Evolutionary conservation across 2,113 vertebrate genomes (phyloP), one percentile per base, ranked within the genome.

Genomic region (Cynocephalus volans): DNA sequence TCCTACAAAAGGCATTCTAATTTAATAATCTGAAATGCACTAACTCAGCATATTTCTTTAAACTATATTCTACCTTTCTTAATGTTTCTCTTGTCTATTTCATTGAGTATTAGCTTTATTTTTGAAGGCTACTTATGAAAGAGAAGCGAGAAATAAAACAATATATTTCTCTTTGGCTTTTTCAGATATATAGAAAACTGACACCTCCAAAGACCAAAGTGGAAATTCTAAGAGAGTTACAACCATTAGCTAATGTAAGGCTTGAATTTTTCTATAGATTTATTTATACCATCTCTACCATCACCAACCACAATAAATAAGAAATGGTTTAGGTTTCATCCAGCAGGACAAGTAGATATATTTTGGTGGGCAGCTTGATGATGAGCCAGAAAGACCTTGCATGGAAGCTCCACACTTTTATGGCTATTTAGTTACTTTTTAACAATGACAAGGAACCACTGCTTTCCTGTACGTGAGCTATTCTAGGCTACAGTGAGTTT

Each of bases 201-300:
- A 70, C 36, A 83, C 75, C 13, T 81, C 52, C 64, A 86, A 95
- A 97, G 50, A 83, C 13, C 15, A 45, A 93, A 93, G 70, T 70
- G 23, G 33, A 97, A 97, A 87, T 79, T 84, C 58, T 87, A 76
- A 83, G 81, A 93, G 36, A 77, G 10, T 96, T 93, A 36, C 36
- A 93, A 75, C 48, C 86, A 84, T 97, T 95, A 97, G 91, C 95
- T 97, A 92, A 97, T 89, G 75, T 64, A 88, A 95, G 14, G 1
- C n/a, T 91, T 67, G 17, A 14, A 15, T n/a, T 60, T 88, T 79
- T 64, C 84, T 83, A 14, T 86, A 76, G 72, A 95, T 97, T 93
- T 94, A 96, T 96, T 96, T 97, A 80, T 60, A 26, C 14, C 31
- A 77, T 50, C 54, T 82, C 36, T 87, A 83, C 26, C 33, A 26